Evolutionary conservation across 2,888 invertebrate species (phyloP).

Genomic region (Rambutsinella grinnellia): DNA sequence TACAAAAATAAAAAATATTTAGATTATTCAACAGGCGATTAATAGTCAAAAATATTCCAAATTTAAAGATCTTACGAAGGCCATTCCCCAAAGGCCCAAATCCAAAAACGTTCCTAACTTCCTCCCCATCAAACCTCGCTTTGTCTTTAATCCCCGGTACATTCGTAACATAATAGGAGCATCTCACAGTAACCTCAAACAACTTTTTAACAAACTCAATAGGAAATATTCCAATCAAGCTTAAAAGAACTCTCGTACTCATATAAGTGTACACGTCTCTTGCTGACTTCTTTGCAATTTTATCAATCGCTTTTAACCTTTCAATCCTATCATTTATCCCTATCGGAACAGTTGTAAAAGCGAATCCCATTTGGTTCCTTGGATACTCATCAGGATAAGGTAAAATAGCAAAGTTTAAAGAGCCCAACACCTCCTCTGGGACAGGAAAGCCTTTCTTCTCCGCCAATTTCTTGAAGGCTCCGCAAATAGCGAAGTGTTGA

Average conservation of each 20-base stretch:
- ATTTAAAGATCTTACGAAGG: conserved; percentile 1
- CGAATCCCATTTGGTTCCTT: not conserved
- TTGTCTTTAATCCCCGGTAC: not conserved
- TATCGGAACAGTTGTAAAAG: not conserved
- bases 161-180: not conserved
- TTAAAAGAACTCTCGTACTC: not conserved
- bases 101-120: not conserved
- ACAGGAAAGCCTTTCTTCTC: not conserved
- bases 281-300: not conserved
- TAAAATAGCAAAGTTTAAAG: not conserved
- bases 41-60: not conserved
- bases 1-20: not conserved
- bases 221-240: not conserved
- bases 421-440: not conserved
- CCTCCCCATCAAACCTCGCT: not conserved
- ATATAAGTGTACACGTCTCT: not conserved
- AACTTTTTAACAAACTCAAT: not conserved
- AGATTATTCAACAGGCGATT: not conserved
- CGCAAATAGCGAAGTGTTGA: conserved; percentile 9
- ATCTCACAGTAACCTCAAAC: not conserved
- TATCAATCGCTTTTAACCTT: not conserved
- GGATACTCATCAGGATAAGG: conserved; percentile 13
- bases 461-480: conserved; percentile 2
- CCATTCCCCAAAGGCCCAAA: conserved; percentile 10
- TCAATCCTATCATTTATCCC: not conserved